A percentile compares a stretch with the other conserved stretches of the same genome.
Conservation (phyloP, 2,888 invertebrate species). For the Gortyna flavago region DNA sequence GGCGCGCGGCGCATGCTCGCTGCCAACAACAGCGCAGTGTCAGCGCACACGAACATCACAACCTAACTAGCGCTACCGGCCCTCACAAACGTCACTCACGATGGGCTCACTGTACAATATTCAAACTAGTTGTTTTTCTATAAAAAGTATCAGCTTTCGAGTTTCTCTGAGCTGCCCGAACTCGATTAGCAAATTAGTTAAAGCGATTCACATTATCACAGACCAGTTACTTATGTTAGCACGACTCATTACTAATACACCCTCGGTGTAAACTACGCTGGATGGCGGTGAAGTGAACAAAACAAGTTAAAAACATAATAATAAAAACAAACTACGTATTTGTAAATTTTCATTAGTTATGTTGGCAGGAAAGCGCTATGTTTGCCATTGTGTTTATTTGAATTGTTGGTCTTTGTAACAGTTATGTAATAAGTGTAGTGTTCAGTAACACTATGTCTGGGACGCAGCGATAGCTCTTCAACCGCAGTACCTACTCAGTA, state of each 20-base stretch:
- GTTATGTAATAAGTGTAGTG: conserved; percentile 7
- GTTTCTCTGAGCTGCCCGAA: not conserved
- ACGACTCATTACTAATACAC: conserved; percentile 15
- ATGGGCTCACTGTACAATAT: not conserved
- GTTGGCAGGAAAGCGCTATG: not conserved
- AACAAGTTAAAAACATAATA: conserved; percentile 63
- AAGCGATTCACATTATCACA: not conserved
- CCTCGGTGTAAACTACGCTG: conserved; percentile 45
- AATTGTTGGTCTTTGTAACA: conserved; percentile 6
- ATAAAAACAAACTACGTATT: conserved; percentile 40
- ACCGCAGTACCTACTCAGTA: conserved; percentile 51
- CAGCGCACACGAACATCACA: conserved; percentile 4
- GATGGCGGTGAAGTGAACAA: conserved; percentile 68
- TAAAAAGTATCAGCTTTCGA: not conserved
- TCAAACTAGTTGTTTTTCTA: too few species aligned
- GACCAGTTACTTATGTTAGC: conserved; percentile 17
- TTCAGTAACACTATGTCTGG: conserved; percentile 5
- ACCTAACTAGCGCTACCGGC: not conserved
- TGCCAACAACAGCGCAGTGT: conserved; percentile 76
- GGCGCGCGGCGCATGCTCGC: conserved; percentile 83
- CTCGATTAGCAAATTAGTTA: not conserved
- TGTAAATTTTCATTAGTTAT: conserved; percentile 1
- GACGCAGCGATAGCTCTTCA: conserved; percentile 73
- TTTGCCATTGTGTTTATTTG: conserved; percentile 4
- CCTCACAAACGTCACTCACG: not conserved